These are phyloP conservation scores for Salminus brasiliensis DNA, from an alignment of 2,113 vertebrate species.

Conservation along the genomic window DNA sequence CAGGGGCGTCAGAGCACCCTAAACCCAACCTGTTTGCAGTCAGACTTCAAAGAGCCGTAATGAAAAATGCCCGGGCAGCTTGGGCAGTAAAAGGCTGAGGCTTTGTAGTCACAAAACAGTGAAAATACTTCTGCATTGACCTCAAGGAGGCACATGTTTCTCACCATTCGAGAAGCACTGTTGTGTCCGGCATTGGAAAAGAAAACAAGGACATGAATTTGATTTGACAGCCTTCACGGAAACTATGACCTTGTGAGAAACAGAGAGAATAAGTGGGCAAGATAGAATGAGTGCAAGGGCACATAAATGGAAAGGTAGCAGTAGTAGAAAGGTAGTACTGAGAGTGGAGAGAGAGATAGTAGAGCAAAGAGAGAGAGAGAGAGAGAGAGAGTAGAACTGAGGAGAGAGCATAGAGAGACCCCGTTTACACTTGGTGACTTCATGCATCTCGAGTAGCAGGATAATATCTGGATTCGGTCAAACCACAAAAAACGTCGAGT, in stretches of 20 bases:
- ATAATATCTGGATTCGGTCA: too few relatives aligned
- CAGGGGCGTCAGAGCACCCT: not conserved
- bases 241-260: too few relatives aligned
- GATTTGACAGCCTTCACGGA: too few relatives aligned
- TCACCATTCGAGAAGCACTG: not conserved
- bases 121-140: constrained; percentile 24
- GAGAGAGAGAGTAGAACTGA: constrained; percentile 36
- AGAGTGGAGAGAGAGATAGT: constrained; percentile 36
- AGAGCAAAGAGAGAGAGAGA: not conserved
- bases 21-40: constrained; percentile 53
- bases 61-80: constrained; percentile 45
- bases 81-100: constrained; percentile 31
- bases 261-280: constrained; percentile 49
- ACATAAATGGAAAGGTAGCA: too few relatives aligned
- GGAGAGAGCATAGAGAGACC: too few relatives aligned
- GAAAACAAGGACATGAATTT: too few relatives aligned
- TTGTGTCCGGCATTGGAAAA: too few relatives aligned
- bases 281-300: too few relatives aligned
- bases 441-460: too few relatives aligned
- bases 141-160: constrained; percentile 10
- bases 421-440: too few relatives aligned
- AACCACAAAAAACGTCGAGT: too few relatives aligned
- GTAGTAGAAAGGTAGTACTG: constrained; percentile 28
- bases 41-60: constrained; percentile 64
- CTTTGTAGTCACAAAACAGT: constrained; percentile 28